phyloP scores from a whole-genome alignment of 2,797 vertebrate genomes.

The Ispidina lecontei region DNA sequence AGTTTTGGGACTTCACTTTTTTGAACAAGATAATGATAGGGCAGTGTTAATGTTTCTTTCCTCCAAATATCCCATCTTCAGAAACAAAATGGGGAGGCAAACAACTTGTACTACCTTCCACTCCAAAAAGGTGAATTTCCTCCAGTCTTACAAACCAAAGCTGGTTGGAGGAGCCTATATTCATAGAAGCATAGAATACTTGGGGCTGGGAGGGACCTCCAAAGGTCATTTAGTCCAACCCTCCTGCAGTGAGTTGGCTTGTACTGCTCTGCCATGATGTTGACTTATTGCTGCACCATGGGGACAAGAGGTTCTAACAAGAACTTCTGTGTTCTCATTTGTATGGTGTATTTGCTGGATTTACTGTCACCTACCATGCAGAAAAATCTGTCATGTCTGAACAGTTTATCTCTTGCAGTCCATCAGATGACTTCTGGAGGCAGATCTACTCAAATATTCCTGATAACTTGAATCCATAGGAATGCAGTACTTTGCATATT shows the following conservation, averaged over 20 bases:
- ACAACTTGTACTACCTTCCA: not conserved
- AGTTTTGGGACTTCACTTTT: not conserved
- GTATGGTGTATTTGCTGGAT: not conserved
- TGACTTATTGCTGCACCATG: not conserved
- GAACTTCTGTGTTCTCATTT: not conserved
- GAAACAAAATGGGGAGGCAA: not conserved
- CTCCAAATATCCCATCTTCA: not conserved
- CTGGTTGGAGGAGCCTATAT: no score
- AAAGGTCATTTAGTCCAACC: no score
- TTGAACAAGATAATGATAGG: not conserved
- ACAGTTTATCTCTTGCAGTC: not conserved
- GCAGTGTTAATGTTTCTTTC: not conserved
- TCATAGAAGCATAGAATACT: no score
- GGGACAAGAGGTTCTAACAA: not conserved
- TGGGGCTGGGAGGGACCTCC: no score
- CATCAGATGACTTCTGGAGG: not conserved
- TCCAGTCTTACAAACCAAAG: no score
- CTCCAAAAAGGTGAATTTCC: not conserved
- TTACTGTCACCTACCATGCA: not conserved
- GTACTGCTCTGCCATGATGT: not conserved
- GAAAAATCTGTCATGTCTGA: not conserved
- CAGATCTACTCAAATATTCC: fast-evolving
- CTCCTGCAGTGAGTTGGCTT: no score
- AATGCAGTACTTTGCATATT: not conserved
- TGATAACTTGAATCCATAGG: not conserved